These are phyloP conservation scores for Leptoteleia sp. DNA, from an alignment of 1,140 invertebrate genomes.

Conservation along the genomic window DNA sequence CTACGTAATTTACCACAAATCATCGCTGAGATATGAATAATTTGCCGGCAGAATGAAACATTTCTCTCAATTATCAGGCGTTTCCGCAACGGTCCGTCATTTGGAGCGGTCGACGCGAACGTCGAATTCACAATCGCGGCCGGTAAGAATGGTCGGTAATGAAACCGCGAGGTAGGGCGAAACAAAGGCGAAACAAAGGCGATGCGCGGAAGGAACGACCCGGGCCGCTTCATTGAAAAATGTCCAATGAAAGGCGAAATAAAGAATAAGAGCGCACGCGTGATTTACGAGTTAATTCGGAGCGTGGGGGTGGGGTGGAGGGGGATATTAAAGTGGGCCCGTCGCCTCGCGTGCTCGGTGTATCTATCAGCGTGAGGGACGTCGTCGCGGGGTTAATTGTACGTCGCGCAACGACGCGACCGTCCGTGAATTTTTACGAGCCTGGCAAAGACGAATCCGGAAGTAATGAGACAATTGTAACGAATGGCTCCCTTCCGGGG, in stretches of 20 bases:
- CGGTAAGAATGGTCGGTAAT: slow-evolving; percentile 7
- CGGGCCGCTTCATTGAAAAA: slow-evolving; percentile 2
- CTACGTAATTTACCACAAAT: too few relatives aligned
- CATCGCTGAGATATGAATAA: too few relatives aligned
- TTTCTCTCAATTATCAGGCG: not conserved
- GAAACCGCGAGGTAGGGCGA: slow-evolving; percentile 1
- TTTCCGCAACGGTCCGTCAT: slow-evolving; percentile 3
- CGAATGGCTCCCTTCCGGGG: slow-evolving; percentile 39
- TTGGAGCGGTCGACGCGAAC: slow-evolving; percentile 2
- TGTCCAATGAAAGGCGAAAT: slow-evolving; percentile 7
- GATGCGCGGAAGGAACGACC: not conserved
- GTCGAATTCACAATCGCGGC: not conserved
- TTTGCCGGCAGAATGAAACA: not conserved
- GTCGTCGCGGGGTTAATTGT: slow-evolving; percentile 43
- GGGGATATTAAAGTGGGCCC: slow-evolving; percentile 6
- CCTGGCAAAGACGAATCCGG: slow-evolving; percentile 48
- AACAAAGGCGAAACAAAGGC: slow-evolving; percentile 8
- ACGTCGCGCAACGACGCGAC: slow-evolving; percentile 47
- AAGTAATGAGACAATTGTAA: slow-evolving; percentile 63
- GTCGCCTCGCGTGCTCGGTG: not conserved
- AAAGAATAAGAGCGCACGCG: slow-evolving; percentile 7
- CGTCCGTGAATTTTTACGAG: slow-evolving; percentile 57
- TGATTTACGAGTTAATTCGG: slow-evolving; percentile 44
- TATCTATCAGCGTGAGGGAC: not conserved
- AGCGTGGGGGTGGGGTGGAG: too few relatives aligned